Base-by-base conservation (phyloP, 2,113 vertebrate genomes). In the Galeopterus variegatus region DNA sequence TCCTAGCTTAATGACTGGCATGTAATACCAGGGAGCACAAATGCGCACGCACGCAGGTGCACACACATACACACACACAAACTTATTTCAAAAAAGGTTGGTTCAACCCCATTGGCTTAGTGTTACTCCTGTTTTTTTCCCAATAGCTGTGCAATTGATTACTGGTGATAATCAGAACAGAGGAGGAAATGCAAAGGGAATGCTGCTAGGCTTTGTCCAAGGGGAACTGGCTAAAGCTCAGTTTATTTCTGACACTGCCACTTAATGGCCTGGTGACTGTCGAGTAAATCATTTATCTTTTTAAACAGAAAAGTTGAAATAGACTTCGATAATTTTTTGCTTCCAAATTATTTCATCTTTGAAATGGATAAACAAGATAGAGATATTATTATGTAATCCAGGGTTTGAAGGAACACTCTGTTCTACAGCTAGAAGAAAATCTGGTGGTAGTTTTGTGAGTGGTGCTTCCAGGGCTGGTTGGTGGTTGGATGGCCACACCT, bases 261-360 rank as follows among this genome's bases (percentile, higher is more conserved):
- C 3, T 65, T 31, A 5, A 21, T 60, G 65, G 33, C 45, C 86
- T 19, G 17, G 33, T 83, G 70, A 23, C 33, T 80, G 23, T n/a
- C 19, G 52, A 75, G 73, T 1, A 41, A 52, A 33, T 36, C 6
- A 14, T 36, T 92, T 56, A 12, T 76, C 24, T 87, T 87, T 95
- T 58, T 45, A 93, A 97, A 94, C 88, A 77, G 48, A 93, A 73
- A 19, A 33, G 17, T 85, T 86, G 75, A 41, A 80, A 73, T 79
- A 90, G 83, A 72, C 48, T 50, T 21, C 41, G 72, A 5, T 48
- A 83, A 67, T 84, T 95, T 70, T 65, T 33, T 89, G 33, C 18
- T 90, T 95, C 67, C 88, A 64, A 52, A 88, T 88, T 76, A 93
- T 94, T 93, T 95, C 56, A 90, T 62, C 45, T 56, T 82, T 82